phyloP scores from a whole-genome alignment of 2,888 invertebrate genomes.

The Erynnis tages region DNA sequence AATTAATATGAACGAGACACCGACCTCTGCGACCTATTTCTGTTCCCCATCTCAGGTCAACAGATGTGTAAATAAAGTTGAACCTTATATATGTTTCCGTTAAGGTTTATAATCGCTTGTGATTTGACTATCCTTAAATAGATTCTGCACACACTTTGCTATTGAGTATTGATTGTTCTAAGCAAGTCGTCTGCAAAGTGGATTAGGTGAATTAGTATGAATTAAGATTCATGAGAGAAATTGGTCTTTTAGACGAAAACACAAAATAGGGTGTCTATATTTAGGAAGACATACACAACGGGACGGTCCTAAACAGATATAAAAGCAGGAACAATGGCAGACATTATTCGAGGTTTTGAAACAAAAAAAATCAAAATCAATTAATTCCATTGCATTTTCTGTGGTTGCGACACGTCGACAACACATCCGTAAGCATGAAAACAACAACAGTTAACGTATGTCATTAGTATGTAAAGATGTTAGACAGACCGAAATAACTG shows the following conservation, averaged over 20 bases:
- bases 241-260: not conserved
- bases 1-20: slow-evolving; percentile 59
- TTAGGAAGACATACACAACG: too few species aligned
- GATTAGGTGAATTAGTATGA: slow-evolving; percentile 5
- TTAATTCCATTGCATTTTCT: too few species aligned
- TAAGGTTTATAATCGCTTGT: slow-evolving; percentile 34
- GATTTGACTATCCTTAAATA: slow-evolving; percentile 48
- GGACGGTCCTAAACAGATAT: too few species aligned
- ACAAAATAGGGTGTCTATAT: too few species aligned
- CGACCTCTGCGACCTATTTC: slow-evolving; percentile 68
- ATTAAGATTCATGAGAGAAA: not conserved
- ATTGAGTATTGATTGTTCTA: slow-evolving; percentile 32
- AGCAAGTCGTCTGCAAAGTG: slow-evolving; percentile 42
- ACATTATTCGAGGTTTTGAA: too few species aligned
- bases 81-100: slow-evolving; percentile 34
- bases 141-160: slow-evolving; percentile 54
- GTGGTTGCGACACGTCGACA: too few species aligned
- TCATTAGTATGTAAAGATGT: too few species aligned
- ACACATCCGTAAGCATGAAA: too few species aligned
- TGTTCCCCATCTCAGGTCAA: slow-evolving; percentile 57
- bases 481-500: too few species aligned
- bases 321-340: too few species aligned
- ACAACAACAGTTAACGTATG: too few species aligned
- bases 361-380: too few species aligned
- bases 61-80: slow-evolving; percentile 36